A percentile compares a stretch with the other conserved stretches of the same genome.
Conservation (phyloP, 35 echinoderm and acorn worm species). For the Patiria miniata region DNA sequence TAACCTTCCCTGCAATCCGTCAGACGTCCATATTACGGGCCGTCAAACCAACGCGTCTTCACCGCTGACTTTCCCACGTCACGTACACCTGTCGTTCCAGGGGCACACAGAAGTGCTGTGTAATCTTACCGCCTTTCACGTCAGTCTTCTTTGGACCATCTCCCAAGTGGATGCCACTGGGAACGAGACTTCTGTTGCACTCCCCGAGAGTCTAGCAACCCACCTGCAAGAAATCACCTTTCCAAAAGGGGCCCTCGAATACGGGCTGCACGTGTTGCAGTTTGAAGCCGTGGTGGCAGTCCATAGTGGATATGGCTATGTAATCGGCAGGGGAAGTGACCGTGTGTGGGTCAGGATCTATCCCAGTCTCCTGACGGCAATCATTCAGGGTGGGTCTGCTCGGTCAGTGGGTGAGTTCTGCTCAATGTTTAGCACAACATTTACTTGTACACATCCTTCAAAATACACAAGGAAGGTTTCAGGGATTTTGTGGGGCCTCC, state of each 20-base stretch:
- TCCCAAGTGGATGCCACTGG: background rate
- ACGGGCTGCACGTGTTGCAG: background rate
- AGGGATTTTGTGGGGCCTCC: too few species aligned
- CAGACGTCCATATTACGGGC: background rate
- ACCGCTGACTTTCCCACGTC: background rate
- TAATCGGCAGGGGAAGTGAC: background rate
- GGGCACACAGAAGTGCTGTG: background rate
- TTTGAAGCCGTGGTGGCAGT: background rate
- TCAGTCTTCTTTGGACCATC: background rate
- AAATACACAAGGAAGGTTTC: too few species aligned
- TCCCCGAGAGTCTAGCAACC: background rate
- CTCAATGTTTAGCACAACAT: too few species aligned
- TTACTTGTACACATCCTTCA: too few species aligned
- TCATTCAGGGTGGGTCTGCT: background rate
- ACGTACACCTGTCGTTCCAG: constrained; percentile 1
- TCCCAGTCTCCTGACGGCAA: background rate
- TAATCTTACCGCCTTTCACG: background rate
- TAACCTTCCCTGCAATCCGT: constrained; percentile 3
- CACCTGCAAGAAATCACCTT: background rate
- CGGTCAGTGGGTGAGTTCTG: background rate
- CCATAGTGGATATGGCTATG: background rate
- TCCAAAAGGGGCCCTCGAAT: background rate
- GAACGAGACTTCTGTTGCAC: background rate
- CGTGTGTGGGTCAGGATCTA: constrained; percentile 3
- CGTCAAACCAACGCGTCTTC: background rate